Evolutionary conservation across 2,888 invertebrate species (phyloP), one percentile per base, ranked within the genome.

Genomic region (Entomobrya proxima): DNA sequence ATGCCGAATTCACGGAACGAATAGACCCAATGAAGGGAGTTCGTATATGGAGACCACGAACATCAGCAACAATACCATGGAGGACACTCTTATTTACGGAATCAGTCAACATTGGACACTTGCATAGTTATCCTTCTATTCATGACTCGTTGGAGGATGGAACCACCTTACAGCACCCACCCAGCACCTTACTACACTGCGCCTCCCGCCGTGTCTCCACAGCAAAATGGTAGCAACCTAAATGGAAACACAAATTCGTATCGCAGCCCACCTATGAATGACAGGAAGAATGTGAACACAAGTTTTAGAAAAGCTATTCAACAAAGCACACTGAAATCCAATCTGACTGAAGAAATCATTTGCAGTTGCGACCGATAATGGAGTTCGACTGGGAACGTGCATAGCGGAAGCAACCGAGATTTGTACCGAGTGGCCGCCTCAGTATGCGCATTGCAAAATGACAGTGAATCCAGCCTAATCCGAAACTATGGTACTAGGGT

Each of bases 321-420:
- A 64, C 89, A 90, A 58, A 89, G 89, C 75, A 88, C 88, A 27
- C 88, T 89, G 78, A 90, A 90, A 93, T 24, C 94, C 94, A 89
- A 95, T 94, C 90, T 94, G 94, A 15, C 93, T 94, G 90, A 94
- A 94, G 13, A 93, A 93, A 91, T n/a, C n/a, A 92, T 92, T 92
- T 92, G 50, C 92, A 92, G 40, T 75, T 89, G 79, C 80, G 89
- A 76, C 83, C 87, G 2, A 89, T 89, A 13, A 75, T 83, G 77
- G 89, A 90, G 74, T n/a, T n/a, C n/a, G n/a, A 69, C 55, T 21
- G 21, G 15, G 0, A 55, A 37, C 15, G 6, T 67, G 55, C 80
- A 75, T 76, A 78, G 37, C 15, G 72, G 32, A n/a, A 61, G 40
- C 61, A 76, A 69, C 40, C 67, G 86, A 40, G 87, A 87, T 79